Percentiles rank a stretch among this genome's conserved stretches.
Evolutionary conservation across 2,113 vertebrate genomes (phyloP).

Genomic region (Corythoichthys intestinalis): DNA sequence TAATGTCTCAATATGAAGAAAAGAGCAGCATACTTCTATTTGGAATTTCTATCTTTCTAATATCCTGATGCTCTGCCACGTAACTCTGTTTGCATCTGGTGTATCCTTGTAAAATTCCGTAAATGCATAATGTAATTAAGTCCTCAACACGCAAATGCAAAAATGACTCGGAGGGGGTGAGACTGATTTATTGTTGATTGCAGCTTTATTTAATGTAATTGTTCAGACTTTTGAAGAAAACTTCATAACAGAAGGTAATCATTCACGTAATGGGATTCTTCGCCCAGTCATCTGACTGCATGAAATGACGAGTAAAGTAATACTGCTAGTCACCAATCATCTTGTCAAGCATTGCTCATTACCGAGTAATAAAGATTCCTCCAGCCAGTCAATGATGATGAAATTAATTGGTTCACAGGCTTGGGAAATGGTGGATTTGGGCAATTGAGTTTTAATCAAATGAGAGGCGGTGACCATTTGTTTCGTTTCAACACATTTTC

Average conservation of each 20-base stretch:
- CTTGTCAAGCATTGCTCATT: slow-evolving; percentile 10
- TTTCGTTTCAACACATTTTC: slow-evolving; percentile 12
- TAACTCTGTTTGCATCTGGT: too few species aligned
- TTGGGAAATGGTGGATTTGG: slow-evolving; percentile 13
- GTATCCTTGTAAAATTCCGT: too few species aligned
- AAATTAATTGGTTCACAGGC: slow-evolving; percentile 10
- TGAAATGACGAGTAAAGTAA: slow-evolving; percentile 7
- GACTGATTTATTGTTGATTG: neutral
- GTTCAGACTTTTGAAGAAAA: neutral
- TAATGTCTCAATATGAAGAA: too few species aligned
- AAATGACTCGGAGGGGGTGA: too few species aligned
- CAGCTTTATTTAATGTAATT: neutral
- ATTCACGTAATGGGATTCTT: neutral
- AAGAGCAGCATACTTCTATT: too few species aligned
- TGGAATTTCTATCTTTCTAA: too few species aligned
- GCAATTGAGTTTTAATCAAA: slow-evolving; percentile 15
- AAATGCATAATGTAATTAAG: neutral
- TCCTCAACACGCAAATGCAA: neutral
- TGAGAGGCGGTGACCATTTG: slow-evolving; percentile 11
- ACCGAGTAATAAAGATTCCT: slow-evolving; percentile 7
- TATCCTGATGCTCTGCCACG: too few species aligned
- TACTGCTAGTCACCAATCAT: slow-evolving; percentile 20
- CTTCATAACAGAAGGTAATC: neutral
- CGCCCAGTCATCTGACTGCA: neutral
- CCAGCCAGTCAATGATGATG: neutral